A percentile compares a stretch with the other conserved stretches of the same genome.
These are phyloP conservation scores for Latrodectus elegans DNA, from an alignment of 2,888 invertebrate species.

Conservation along the genomic window DNA sequence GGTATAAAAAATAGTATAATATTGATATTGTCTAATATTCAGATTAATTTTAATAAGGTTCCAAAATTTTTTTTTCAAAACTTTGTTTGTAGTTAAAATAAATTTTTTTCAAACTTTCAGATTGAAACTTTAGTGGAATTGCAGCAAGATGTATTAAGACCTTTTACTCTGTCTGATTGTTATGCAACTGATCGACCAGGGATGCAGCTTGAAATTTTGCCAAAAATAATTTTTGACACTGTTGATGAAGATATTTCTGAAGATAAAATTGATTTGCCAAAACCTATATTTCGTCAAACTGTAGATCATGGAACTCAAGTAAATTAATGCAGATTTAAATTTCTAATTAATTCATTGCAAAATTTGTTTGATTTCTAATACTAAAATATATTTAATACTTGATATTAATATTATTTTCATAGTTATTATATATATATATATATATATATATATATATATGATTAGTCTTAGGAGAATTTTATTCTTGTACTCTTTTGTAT, in stretches of 20 bases:
- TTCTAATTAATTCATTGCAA: not conserved
- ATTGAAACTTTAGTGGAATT: constrained; percentile 54
- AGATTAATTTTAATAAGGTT: no score
- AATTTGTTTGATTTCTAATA: not conserved
- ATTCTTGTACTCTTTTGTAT: no score
- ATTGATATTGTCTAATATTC: no score
- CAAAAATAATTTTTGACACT: constrained; percentile 51
- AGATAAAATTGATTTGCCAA: constrained; percentile 50
- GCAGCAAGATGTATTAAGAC: constrained; percentile 19
- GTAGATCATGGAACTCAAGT: constrained; percentile 50
- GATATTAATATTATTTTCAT: not conserved
- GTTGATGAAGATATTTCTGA: constrained; percentile 28
- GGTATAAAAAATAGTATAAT: no score
- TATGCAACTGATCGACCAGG: constrained; percentile 44
- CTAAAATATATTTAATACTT: not conserved
- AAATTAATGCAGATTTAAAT: not conserved
- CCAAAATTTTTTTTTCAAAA: no score
- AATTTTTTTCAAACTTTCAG: constrained; percentile 20
- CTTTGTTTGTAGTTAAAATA: not conserved
- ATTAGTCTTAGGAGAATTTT: no score
- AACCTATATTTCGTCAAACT: constrained; percentile 44
- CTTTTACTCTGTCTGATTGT: constrained; percentile 35
- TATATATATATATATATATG: no score
- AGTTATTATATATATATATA: no score
- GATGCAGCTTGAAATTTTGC: constrained; percentile 57